These are phyloP conservation scores for Argyra leucocephala DNA, from an alignment of 2,888 invertebrate genomes.

Conservation along the genomic window DNA sequence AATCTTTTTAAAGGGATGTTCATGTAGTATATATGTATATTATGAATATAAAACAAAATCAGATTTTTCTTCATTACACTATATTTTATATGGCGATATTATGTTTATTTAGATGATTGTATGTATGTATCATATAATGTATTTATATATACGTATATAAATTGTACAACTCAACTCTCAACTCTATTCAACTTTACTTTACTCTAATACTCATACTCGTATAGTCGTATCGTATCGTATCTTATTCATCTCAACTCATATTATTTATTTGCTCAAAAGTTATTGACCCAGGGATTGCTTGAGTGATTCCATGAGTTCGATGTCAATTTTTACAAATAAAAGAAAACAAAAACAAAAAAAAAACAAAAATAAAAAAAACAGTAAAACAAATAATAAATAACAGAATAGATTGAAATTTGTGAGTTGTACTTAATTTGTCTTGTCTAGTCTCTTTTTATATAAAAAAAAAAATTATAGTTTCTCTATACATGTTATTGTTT, in stretches of 20 bases:
- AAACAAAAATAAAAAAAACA: neutral
- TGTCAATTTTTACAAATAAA: constrained; percentile 5
- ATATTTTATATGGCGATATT: too few species aligned
- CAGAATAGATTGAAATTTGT: neutral
- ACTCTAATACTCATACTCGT: too few species aligned
- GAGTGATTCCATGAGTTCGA: constrained; percentile 4
- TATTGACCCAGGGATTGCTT: constrained; percentile 6
- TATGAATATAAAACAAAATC: too few species aligned
- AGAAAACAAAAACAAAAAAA: neutral
- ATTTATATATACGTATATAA: too few species aligned
- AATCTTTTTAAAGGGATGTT: too few species aligned
- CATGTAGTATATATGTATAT: too few species aligned
- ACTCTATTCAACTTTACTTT: neutral
- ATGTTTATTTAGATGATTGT: too few species aligned
- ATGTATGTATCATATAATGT: too few species aligned
- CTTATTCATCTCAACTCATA: too few species aligned
- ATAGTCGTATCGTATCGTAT: neutral
- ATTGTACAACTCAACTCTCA: neutral
- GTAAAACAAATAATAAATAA: neutral
- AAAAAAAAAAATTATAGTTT: neutral
- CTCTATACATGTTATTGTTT: too few species aligned
- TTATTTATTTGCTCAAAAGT: neutral
- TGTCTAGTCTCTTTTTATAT: neutral
- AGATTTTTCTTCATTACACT: too few species aligned
- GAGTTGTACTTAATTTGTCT: constrained; percentile 6